Evolutionary conservation across 30 jellyfish, hydroid and myxozoan species (phyloP), one percentile per base, ranked within the genome.

Genomic region (Sanderia malayensis): DNA sequence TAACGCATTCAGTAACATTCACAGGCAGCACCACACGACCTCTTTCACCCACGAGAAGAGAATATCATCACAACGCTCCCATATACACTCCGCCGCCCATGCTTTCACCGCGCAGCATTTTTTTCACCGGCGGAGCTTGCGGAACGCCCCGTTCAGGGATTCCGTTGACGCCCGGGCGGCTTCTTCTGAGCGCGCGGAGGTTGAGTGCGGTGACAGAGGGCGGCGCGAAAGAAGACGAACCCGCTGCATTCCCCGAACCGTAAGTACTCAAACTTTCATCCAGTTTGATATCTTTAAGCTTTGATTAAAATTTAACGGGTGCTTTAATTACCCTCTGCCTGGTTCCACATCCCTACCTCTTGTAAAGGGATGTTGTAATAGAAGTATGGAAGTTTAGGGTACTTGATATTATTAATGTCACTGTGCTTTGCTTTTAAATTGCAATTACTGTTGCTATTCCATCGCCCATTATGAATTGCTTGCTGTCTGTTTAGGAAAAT

Each of bases 1-100:
- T 89, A 4, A 62, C 84, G 25, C 92, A 75, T 63, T 82, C 90
- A 26, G 86, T 76, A 9, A 82, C 86, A 11, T 75, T 89, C 46
- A 46, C 97, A 21, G 74, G 80, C 26, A 60, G 89, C 59, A 58
- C 95, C 17, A 55, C 78, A 15, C 64, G 78, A 55, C 86, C 86
- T 4, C 67, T 37, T 18, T 85, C 95, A 0, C 95, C 95, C 2
- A 59, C 69, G 17, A 76, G 66, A 52, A 70, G 64, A 70, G 95
- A 65, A 22, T 62, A 22, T 32, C n/a, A n/a, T n/a, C 68, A 46
- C 76, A 67, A 63, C 19, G 73, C 90, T 13, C 95, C 95, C 17
- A 71, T 92, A 26, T 92, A 92, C 62, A 92, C 98, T 0, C 98
- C 98, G 32, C 98, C 98, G 4, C 96, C 98, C 20, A 92, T 92